Evolutionary conservation across 2,797 vertebrate species (phyloP).

Genomic region (Orientallactaga sibirica): DNA sequence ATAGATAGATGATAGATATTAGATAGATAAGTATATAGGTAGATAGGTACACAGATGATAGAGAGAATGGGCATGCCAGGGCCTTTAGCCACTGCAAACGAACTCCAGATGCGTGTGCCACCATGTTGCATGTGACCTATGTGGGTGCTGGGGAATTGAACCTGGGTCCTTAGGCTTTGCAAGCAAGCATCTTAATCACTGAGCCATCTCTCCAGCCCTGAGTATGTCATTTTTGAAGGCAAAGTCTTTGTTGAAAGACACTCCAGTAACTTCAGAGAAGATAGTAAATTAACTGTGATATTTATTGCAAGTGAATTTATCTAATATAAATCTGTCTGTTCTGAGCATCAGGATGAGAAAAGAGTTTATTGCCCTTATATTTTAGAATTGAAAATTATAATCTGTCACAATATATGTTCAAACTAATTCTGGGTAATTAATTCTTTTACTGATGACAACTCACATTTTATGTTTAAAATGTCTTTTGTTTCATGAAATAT

Average conservation of each 20-base stretch:
- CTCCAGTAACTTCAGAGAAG: not conserved
- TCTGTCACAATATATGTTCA: constrained; percentile 12
- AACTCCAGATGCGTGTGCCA: too few relatives aligned
- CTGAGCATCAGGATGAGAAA: constrained; percentile 24
- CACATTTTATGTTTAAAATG: constrained; percentile 46
- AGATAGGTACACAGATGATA: too few relatives aligned
- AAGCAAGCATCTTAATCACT: too few relatives aligned
- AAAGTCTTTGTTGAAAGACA: constrained; percentile 18
- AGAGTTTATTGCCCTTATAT: constrained; percentile 40
- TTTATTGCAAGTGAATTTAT: constrained; percentile 40
- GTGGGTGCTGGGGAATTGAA: too few relatives aligned
- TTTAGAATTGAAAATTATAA: not conserved
- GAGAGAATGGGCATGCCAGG: too few relatives aligned
- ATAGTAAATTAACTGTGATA: constrained; percentile 42
- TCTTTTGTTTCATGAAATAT: constrained; percentile 32
- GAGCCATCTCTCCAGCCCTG: too few relatives aligned
- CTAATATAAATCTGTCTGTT: constrained; percentile 24
- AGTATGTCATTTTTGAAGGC: not conserved
- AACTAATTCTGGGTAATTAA: constrained; percentile 45
- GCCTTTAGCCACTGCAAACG: too few relatives aligned
- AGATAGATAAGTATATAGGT: too few relatives aligned
- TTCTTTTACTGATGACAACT: constrained; percentile 20
- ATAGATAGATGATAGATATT: too few relatives aligned
- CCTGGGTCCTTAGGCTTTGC: too few relatives aligned
- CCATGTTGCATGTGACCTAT: too few relatives aligned